Conservation (phyloP, 2,797 vertebrate genomes). For the Apogon talboti region DNA sequence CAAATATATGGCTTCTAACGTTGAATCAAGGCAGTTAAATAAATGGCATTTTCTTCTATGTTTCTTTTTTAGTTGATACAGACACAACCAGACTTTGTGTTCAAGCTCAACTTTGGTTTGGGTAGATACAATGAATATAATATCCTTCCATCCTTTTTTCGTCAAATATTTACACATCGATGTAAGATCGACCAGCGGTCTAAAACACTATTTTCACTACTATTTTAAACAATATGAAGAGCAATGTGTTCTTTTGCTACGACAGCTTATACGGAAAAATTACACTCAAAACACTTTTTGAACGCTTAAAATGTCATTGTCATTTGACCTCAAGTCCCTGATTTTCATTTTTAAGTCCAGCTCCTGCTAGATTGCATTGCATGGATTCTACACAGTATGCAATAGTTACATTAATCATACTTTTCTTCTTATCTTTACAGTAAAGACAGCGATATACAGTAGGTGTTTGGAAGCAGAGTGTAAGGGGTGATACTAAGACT, state of each 20-base stretch:
- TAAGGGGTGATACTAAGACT: conserved; percentile 83
- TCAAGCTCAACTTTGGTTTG: conserved; percentile 90
- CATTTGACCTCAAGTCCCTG: conserved; percentile 86
- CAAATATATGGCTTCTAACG: conserved; percentile 89
- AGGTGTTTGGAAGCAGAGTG: conserved; percentile 84
- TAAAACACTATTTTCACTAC: conserved; percentile 84
- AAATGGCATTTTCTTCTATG: conserved; percentile 83
- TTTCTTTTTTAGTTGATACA: conserved; percentile 85
- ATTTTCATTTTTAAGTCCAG: conserved; percentile 84
- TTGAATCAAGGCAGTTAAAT: conserved; percentile 90
- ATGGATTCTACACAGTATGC: conserved; percentile 85
- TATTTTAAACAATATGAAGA: conserved; percentile 85
- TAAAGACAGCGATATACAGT: conserved; percentile 85
- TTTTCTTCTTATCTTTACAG: conserved; percentile 81
- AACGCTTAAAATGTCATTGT: conserved; percentile 85
- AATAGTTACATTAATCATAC: conserved; percentile 80
- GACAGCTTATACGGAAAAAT: conserved; percentile 82
- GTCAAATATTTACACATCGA: conserved; percentile 84
- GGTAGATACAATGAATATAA: conserved; percentile 86
- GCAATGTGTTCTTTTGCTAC: conserved; percentile 86
- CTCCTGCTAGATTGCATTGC: conserved; percentile 86
- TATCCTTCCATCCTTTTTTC: conserved; percentile 76
- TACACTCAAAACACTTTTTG: conserved; percentile 83
- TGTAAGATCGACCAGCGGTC: conserved; percentile 90
- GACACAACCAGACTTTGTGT: conserved; percentile 88